Evolutionary conservation across 2,113 vertebrate species (phyloP).

Genomic region (Rhagologus leucostigma): DNA sequence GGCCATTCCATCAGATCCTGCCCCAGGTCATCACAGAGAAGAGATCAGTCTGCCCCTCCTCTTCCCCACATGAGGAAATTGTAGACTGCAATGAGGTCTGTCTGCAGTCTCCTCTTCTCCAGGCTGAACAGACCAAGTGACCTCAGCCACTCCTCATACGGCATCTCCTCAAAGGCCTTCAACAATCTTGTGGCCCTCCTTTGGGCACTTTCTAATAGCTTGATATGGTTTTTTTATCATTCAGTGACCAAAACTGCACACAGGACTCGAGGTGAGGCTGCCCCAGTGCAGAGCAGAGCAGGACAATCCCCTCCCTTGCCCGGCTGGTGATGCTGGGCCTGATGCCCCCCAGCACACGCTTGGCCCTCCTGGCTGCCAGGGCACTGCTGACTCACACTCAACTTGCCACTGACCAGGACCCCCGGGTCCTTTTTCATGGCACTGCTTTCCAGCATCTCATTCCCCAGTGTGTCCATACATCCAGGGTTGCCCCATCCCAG

Average conservation of each 20-base stretch:
- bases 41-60: background rate
- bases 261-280: background rate
- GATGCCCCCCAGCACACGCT: accelerated
- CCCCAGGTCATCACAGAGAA: background rate
- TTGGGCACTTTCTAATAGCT: background rate
- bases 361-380: background rate
- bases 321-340: accelerated
- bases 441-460: background rate
- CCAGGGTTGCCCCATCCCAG: background rate
- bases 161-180: background rate
- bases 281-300: accelerated
- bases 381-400: background rate
- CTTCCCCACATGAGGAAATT: background rate
- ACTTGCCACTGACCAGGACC: accelerated
- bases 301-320: background rate
- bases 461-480: accelerated
- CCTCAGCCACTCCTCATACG: accelerated
- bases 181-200: background rate
- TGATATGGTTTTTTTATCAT: background rate
- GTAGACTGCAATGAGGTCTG: background rate
- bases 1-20: background rate
- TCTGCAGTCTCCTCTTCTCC: background rate
- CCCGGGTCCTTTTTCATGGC: accelerated
- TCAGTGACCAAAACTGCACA: too few relatives aligned
- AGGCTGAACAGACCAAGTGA: background rate